Percentiles rank a stretch among this genome's conserved stretches.
phyloP scores from a whole-genome alignment of 2,113 vertebrate species.

The Embiotoca jacksoni region DNA sequence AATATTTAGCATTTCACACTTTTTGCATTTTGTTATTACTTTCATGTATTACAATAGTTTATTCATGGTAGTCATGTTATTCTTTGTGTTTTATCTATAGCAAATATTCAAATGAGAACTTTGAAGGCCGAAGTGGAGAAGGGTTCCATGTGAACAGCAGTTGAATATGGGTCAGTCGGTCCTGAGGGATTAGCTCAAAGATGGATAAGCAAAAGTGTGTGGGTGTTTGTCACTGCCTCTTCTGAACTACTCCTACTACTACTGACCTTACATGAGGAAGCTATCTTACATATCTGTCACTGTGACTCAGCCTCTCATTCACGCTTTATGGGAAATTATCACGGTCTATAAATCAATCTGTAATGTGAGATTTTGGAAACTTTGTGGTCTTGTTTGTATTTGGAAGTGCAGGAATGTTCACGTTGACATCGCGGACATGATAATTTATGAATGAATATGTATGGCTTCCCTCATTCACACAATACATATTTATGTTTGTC shows the following conservation, averaged over 20 bases:
- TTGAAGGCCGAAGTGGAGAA: too few relatives aligned
- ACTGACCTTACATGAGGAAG: not conserved
- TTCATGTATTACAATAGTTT: not conserved
- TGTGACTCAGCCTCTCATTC: not conserved
- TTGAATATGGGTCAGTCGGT: too few relatives aligned
- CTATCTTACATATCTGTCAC: not conserved
- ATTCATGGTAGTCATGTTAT: not conserved
- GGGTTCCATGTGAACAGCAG: too few relatives aligned
- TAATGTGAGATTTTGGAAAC: constrained; percentile 33
- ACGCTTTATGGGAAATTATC: constrained; percentile 2
- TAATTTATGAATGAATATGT: constrained; percentile 51
- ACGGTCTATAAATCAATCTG: not conserved
- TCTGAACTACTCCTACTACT: not conserved
- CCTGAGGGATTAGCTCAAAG: too few relatives aligned
- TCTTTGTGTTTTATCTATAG: not conserved
- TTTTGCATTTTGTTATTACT: not conserved
- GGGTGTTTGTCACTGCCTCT: not conserved
- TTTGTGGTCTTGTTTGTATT: constrained; percentile 42
- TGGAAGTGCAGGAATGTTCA: constrained; percentile 42
- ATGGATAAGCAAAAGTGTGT: too few relatives aligned
- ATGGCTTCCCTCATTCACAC: constrained; percentile 50
- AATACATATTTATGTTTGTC: constrained; percentile 53
- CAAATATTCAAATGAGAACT: too few relatives aligned
- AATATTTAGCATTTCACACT: too few relatives aligned
- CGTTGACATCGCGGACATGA: constrained; percentile 36